phyloP scores from a whole-genome alignment of 2,797 vertebrate genomes.

The Rhinatrema bivittatum region DNA sequence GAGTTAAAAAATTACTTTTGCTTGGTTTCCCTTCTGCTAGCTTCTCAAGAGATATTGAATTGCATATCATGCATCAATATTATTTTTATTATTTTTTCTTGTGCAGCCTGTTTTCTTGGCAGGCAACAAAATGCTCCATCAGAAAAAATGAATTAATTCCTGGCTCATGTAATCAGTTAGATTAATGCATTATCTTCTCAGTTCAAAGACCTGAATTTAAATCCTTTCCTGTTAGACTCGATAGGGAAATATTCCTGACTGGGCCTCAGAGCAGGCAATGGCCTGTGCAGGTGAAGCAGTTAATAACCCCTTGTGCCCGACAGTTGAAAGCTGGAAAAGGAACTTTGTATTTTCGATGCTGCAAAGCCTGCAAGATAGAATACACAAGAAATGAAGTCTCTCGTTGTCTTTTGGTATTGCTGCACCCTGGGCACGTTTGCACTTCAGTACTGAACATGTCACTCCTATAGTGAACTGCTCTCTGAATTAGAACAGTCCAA shows the following conservation, averaged over 20 bases:
- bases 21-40: no score
- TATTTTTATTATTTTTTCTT: background rate
- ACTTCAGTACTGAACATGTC: no score
- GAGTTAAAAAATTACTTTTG: no score
- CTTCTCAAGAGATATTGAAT: no score
- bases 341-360: no score
- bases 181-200: conserved; percentile 19
- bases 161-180: conserved; percentile 18
- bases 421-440: no score
- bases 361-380: no score
- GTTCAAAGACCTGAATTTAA: conserved; percentile 28
- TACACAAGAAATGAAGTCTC: no score
- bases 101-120: conserved; percentile 15
- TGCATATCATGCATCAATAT: background rate
- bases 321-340: no score
- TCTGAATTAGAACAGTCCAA: no score
- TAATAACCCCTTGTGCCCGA: conserved; percentile 11
- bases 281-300: background rate
- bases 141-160: conserved; percentile 25
- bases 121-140: conserved; percentile 15
- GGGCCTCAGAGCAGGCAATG: conserved; percentile 7
- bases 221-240: conserved; percentile 16
- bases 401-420: no score
- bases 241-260: conserved; percentile 16
- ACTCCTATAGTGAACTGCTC: no score